Evolutionary conservation across 2,113 vertebrate species (phyloP).

Genomic region (Tyto alba): DNA sequence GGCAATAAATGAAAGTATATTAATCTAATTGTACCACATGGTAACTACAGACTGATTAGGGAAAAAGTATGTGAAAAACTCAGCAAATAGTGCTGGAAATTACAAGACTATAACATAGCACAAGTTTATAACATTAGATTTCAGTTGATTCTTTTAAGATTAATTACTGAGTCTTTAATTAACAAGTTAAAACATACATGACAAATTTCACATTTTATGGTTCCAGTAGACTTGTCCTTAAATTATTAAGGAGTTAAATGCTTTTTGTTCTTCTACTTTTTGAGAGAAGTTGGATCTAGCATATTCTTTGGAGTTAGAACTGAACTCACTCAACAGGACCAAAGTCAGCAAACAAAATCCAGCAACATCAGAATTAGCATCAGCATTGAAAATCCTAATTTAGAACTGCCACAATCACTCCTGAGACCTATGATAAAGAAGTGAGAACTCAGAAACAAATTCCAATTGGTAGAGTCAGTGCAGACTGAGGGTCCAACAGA

Average conservation of each 20-base stretch:
- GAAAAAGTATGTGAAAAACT: background rate
- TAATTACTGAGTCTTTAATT: conserved; percentile 44
- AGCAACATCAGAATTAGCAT: background rate
- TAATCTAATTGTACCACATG: conserved; percentile 46
- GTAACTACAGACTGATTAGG: conserved; percentile 47
- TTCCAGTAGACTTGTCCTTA: conserved; percentile 29
- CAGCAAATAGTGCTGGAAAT: conserved; percentile 21
- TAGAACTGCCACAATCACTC: background rate
- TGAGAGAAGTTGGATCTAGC: background rate
- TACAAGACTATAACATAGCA: background rate
- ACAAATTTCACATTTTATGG: background rate
- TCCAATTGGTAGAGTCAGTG: background rate
- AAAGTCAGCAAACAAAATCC: background rate
- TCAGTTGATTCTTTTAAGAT: background rate
- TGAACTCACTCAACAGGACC: background rate
- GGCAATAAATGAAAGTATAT: conserved; percentile 41
- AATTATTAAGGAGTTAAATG: conserved; percentile 33
- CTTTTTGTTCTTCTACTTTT: background rate
- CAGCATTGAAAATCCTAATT: background rate
- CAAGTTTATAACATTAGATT: background rate
- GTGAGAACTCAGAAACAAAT: background rate
- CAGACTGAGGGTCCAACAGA: background rate
- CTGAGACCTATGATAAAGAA: background rate
- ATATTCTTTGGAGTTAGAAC: background rate
- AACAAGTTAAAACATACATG: conserved; percentile 36